Evolutionary conservation across 2,113 vertebrate genomes (phyloP), one percentile per base, ranked within the genome.

Genomic region (Ptychochromis oligacanthus): DNA sequence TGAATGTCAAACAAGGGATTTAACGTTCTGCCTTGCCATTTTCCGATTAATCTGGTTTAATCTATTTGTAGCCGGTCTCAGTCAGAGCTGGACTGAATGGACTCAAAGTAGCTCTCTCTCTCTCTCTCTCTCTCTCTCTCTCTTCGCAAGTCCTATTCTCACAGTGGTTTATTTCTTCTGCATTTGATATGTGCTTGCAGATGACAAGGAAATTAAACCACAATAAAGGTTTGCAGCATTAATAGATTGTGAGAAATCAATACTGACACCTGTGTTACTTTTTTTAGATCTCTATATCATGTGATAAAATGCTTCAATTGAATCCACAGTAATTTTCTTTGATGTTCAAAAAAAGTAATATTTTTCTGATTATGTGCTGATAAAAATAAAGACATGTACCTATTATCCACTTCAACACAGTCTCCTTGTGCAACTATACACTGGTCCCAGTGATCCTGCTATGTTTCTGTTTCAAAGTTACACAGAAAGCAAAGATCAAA

Each of bases 21-120:
- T 83, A 85, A 90, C 11, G 24, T 77, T 86, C 58, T 75, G 57
- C 82, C 74, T 65, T 24, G 17, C 75, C 83, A 74, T 49, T 85
- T 77, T 89, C 15, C 3, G 7, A 81, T 87, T 82, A 59, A 89
- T 88, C 49, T 79, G 55, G 56, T 88, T 87, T 18, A 54, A 81
- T 88, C 59, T 84, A 52, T 88, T 89, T 88, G 83, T 24, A 52
- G 60, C 83, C 67, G 54, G 81, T 65, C 38, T 58, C 58, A 87
- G 74, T 61, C 75, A 57, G 79, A 64, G 78, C 61, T 86, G 52
- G 54, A 75, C 46, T 82, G 61, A 85, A 75, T 74, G 13, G 49
- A 49, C 67, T 84, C 65, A 77, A 17, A 65, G 36, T 1, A 77
- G 56, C 11, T 20, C 22, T 3, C 43, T 28, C 3, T 34, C 13